Conservation (phyloP, 35 echinoderm and acorn worm genomes). For the Eucidaris tribuloides region DNA sequence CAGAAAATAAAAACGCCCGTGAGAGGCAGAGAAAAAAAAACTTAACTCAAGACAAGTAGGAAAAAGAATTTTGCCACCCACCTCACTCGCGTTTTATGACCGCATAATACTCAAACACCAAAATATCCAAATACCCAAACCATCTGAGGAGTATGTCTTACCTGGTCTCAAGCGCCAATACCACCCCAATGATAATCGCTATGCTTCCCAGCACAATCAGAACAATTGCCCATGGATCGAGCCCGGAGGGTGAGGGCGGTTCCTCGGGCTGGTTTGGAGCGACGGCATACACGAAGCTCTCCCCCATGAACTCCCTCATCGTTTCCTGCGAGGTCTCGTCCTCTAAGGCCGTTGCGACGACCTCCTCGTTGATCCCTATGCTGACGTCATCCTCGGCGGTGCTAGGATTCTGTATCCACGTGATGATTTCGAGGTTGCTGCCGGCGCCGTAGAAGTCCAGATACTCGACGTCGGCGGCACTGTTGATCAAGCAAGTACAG, state of each 20-base stretch:
- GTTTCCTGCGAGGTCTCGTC: slow-evolving; percentile 13
- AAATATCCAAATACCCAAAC: no score
- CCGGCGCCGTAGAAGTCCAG: neutral
- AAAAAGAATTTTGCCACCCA: no score
- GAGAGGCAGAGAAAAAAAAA: no score
- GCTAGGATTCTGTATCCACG: slow-evolving; percentile 14
- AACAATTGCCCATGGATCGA: slow-evolving; percentile 1
- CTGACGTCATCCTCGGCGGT: neutral
- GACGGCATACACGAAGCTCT: neutral
- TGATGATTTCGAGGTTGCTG: slow-evolving; percentile 30
- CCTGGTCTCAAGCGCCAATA: neutral
- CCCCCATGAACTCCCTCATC: neutral
- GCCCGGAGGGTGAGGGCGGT: neutral
- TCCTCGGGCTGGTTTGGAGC: neutral
- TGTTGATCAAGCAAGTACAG: no score
- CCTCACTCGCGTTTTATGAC: no score
- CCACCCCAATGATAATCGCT: neutral
- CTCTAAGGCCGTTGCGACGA: neutral
- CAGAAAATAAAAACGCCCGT: no score
- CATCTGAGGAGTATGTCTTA: no score
- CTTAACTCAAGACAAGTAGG: no score
- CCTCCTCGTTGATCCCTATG: neutral
- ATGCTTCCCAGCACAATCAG: neutral
- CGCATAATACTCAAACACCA: no score
- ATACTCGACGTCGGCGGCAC: slow-evolving; percentile 19